Conservation (phyloP, 2,888 invertebrate genomes). For the Psylliodes chrysocephalus region DNA sequence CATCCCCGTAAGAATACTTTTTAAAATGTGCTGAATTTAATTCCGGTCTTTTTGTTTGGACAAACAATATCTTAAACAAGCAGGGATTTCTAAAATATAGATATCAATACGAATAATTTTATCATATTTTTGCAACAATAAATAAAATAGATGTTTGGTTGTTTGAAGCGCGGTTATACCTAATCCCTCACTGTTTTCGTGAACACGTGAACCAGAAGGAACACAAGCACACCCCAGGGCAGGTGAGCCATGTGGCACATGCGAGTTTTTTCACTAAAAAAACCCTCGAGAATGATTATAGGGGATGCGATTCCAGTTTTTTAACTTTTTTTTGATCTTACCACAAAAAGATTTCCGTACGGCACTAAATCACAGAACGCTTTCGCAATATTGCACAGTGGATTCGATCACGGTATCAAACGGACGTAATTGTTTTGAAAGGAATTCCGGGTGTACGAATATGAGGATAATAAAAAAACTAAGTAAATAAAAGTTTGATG, state of each 20-base stretch:
- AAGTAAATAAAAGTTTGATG: too few species aligned
- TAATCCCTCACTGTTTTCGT: conserved; percentile 7
- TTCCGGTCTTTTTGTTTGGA: too few species aligned
- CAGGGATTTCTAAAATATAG: too few species aligned
- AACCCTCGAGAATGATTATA: conserved; percentile 39
- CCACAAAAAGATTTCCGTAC: conserved; percentile 30
- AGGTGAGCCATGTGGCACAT: conserved; percentile 44
- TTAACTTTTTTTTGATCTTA: conserved; percentile 30
- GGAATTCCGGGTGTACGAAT: too few species aligned
- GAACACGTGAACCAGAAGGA: neutral
- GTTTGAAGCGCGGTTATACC: neutral
- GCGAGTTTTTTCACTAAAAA: conserved; percentile 38
- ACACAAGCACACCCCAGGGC: conserved; percentile 38
- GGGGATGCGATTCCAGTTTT: conserved; percentile 40
- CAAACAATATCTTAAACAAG: too few species aligned
- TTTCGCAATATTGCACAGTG: neutral
- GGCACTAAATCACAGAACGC: neutral
- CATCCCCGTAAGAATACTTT: too few species aligned
- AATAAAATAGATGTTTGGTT: neutral
- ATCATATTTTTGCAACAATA: too few species aligned
- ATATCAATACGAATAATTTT: too few species aligned
- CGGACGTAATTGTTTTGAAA: too few species aligned
- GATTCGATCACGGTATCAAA: neutral
- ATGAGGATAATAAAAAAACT: too few species aligned
- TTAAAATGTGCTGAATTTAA: too few species aligned